Base-by-base conservation (phyloP, 2,888 invertebrate species). In the Catocala fraxini region DNA sequence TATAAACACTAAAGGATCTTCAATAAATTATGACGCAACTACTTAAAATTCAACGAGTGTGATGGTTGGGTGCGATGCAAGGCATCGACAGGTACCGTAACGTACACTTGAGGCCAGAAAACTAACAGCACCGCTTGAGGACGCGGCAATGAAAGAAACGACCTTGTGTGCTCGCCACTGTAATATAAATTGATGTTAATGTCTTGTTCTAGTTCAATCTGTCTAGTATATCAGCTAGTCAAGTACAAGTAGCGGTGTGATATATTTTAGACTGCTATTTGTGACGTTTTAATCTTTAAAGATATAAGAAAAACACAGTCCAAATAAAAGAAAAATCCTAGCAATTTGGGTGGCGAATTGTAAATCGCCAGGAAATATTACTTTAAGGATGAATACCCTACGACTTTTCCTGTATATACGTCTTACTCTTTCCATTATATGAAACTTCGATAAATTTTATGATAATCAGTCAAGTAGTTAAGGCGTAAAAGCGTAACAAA, bases 141-240 rank as follows among this genome's bases (percentile, higher is more conserved):
- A 69, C 72, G 57, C 74, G 82, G 68, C 75, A 79, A 77, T 80
- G 78, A 77, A 74, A 71, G 58, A 61, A 57, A 55, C 71, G 81
- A 81, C 83, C 83, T 83, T 83, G 82, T 55, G 41, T 56, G 65
- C 54, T 71, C 71, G 66, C 71, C 70, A 73, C 59, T 74, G 65
- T 68, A 71, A 75, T 81, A 64, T 68, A 73, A 71, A 77, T 68
- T 41, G 64, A 55, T 54, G 47, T 15, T 75, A 76, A 80, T 77
- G 69, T 78, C 57, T 53, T 33, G 49, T 49, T 54, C 15, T 56
- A 7, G 11, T 42, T 45, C 43, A 13, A 4, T 10, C 7, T 25
- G 11, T 42, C 5, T 5, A 10, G 10, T 42, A 0, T 11, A 11
- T 42, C n/a, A 42, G 42, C 5, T 5, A 11, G 4, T 42, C 42